Base-by-base conservation (phyloP, 2,888 invertebrate species). In the Agonopterix alstromeriana region DNA sequence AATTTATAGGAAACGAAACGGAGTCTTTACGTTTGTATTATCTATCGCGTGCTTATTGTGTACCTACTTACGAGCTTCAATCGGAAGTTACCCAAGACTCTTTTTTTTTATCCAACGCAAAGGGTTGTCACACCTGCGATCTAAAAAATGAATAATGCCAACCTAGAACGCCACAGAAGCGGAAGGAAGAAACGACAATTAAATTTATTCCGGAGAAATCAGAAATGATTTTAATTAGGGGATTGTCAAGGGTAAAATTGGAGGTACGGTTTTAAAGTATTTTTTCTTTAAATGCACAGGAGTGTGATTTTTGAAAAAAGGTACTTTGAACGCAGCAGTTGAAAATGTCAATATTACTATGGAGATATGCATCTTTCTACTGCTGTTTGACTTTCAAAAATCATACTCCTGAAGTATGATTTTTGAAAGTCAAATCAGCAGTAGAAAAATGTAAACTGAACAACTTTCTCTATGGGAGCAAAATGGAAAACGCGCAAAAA, bases 101-200 rank as follows among this genome's bases (percentile, higher is more conserved):
- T 47, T 56, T 51, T 56, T 51, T 43, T 40, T 14, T 2, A 42
- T 43, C 61, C 64, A 64, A 59, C 53, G 57, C 47, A 67, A 78
- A 81, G 82, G 81, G 80, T 79, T 80, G 70, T 65, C 73, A 67
- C 84, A 85, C 86, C 85, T 85, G 87, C 77, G 57, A 59, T 59
- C 67, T 67, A 68, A 63, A 56, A 60, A 55, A 58, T 57, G 55
- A 61, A 59, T 60, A 42, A 55, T 55, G 53, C 53, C 60, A 57
- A 60, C 60, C 53, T n/a, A n/a, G n/a, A n/a, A n/a, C n/a, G n/a
- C 48, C 49, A 53, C 47, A 50, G 45, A 46, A 56, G 51, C 61
- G 67, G 73, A 70, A 73, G 66, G 57, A 70, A 65, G 70, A 62
- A 69, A 61, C 50, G 53, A 57, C 58, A 47, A 48, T 36, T 36